Evolutionary conservation across 2,797 vertebrate genomes (phyloP).

Genomic region (Chelidonichthys spinosus): DNA sequence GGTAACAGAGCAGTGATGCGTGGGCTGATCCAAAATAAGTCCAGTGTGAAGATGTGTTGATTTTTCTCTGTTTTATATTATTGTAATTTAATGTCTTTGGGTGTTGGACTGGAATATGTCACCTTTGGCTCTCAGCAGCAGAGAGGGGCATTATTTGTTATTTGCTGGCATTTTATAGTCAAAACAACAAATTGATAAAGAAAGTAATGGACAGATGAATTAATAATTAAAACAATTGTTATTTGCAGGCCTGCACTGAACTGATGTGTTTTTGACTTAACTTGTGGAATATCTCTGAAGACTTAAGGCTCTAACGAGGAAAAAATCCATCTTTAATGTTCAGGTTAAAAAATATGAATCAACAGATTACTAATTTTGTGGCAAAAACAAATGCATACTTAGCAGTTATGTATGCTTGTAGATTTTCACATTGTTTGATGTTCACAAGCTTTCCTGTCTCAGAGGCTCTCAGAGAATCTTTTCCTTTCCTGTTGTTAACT

Average conservation of each 20-base stretch:
- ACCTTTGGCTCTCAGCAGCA: background rate
- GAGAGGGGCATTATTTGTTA: background rate
- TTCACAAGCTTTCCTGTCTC: conserved; percentile 21
- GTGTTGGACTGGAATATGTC: background rate
- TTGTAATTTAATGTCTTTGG: background rate
- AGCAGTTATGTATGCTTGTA: background rate
- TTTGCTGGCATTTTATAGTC: background rate
- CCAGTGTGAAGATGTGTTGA: no score
- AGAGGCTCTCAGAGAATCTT: background rate
- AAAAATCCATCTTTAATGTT: background rate
- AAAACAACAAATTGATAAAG: background rate
- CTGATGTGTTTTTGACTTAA: background rate
- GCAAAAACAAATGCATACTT: background rate
- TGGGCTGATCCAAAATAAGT: no score
- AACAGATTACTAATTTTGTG: background rate
- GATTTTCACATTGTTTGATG: conserved; percentile 19
- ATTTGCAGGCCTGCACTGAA: background rate
- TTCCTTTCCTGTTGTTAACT: conserved; percentile 33
- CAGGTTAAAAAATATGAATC: background rate
- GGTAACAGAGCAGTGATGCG: background rate
- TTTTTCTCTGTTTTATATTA: background rate
- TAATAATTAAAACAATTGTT: background rate
- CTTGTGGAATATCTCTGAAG: background rate
- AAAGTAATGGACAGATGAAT: background rate
- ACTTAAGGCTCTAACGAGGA: background rate